Conservation (phyloP, 1,140 invertebrate genomes). For the Drosophila lacertosa region DNA sequence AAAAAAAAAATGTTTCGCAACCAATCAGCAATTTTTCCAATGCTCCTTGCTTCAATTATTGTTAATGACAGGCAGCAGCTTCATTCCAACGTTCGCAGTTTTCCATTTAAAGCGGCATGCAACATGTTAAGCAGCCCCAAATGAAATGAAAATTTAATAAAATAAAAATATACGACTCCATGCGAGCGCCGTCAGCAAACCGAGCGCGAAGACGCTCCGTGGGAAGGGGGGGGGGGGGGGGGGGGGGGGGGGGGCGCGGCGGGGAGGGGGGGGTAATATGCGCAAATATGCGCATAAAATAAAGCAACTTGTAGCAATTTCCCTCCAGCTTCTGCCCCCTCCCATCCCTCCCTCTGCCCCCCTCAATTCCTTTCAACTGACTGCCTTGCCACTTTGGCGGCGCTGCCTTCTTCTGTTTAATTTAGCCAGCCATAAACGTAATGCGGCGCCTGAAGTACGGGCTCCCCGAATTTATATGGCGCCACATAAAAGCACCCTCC, state of each 20-base stretch:
- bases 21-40: slow-evolving; percentile 51
- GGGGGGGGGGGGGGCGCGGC: background rate
- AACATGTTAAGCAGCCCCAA: slow-evolving; percentile 75
- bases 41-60: slow-evolving; percentile 62
- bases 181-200: slow-evolving; percentile 17
- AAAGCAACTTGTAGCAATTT: slow-evolving; percentile 82
- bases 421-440: slow-evolving; percentile 80
- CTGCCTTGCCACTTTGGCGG: slow-evolving; percentile 43
- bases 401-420: slow-evolving; percentile 76
- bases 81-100: slow-evolving; percentile 7
- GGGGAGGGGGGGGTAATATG: slow-evolving; percentile 63
- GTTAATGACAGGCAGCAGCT: slow-evolving; percentile 61
- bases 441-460: slow-evolving; percentile 75
- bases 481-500: slow-evolving; percentile 64
- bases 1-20: slow-evolving; percentile 61
- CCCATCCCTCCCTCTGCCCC: background rate
- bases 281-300: slow-evolving; percentile 82
- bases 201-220: background rate
- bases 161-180: slow-evolving; percentile 64
- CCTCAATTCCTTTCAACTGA: slow-evolving; percentile 16
- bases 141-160: slow-evolving; percentile 83
- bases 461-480: slow-evolving; percentile 76
- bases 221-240: background rate
- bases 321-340: slow-evolving; percentile 17
- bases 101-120: slow-evolving; percentile 40